Evolutionary conservation across 2,113 vertebrate genomes (phyloP).

Genomic region (Pavo muticus): DNA sequence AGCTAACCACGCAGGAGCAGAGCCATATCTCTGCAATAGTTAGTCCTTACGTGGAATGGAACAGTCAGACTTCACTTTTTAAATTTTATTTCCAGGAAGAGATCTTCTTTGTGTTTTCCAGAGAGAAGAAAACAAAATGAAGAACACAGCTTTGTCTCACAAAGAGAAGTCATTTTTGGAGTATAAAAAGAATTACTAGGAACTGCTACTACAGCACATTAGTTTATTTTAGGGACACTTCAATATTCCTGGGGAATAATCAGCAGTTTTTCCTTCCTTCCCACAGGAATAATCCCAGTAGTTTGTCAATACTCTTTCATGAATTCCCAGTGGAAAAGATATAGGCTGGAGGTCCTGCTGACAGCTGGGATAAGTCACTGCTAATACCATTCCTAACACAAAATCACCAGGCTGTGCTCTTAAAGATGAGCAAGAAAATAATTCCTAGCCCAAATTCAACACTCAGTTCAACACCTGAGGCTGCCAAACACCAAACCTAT

Average conservation of each 20-base stretch:
- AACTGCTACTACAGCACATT: background rate
- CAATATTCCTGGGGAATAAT: background rate
- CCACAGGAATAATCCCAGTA: background rate
- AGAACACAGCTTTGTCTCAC: background rate
- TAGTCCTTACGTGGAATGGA: background rate
- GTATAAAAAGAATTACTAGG: background rate
- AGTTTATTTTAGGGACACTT: background rate
- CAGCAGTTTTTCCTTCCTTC: background rate
- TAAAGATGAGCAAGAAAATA: background rate
- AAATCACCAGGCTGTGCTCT: background rate
- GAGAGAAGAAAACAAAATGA: background rate
- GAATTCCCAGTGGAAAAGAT: background rate
- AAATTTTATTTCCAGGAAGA: background rate
- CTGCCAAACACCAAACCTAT: background rate
- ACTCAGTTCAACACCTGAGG: background rate
- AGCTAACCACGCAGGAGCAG: background rate
- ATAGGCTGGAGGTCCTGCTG: background rate
- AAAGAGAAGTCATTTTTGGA: background rate
- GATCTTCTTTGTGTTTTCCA: background rate
- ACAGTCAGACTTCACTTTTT: background rate
- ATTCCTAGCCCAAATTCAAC: background rate
- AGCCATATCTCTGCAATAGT: background rate
- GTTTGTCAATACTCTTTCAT: background rate
- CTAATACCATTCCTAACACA: background rate
- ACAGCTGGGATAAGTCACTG: background rate